phyloP scores from a whole-genome alignment of 2,113 vertebrate species.

The Pangasianodon gigas region DNA sequence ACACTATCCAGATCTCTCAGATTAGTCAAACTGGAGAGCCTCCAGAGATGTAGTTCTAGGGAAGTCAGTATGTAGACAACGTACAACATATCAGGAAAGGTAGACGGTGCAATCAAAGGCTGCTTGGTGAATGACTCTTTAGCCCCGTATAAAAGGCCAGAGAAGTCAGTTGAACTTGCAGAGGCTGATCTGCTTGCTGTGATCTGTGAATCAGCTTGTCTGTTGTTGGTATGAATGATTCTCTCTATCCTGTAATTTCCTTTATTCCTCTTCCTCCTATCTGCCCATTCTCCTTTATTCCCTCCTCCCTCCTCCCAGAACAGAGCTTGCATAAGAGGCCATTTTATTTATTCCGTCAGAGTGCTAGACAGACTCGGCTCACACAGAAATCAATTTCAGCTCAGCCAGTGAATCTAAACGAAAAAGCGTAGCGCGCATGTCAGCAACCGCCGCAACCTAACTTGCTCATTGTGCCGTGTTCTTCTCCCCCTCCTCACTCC shows the following conservation, averaged over 20 bases:
- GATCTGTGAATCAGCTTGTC: constrained; percentile 2
- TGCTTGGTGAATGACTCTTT: background rate
- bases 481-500: constrained; percentile 31
- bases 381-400: constrained; percentile 76
- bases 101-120: background rate
- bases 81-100: background rate
- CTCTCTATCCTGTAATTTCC: constrained; percentile 16
- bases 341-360: constrained; percentile 75
- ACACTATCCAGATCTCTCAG: background rate
- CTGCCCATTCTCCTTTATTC: constrained; percentile 16
- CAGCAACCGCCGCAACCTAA: constrained; percentile 65
- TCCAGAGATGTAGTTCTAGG: background rate
- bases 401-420: constrained; percentile 74
- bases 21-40: background rate
- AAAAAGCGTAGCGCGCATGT: constrained; percentile 66
- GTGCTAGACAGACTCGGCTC: constrained; percentile 66
- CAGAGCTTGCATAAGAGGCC: constrained; percentile 39
- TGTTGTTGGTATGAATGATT: background rate
- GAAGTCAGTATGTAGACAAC: background rate
- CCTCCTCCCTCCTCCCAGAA: constrained; percentile 1
- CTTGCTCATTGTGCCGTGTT: constrained; percentile 48
- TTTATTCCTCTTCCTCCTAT: constrained; percentile 51
- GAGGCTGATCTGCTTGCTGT: background rate
- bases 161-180: background rate
- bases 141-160: background rate